These are phyloP conservation scores for Dryobates pubescens DNA, from an alignment of 2,797 vertebrate genomes.

Conservation along the genomic window DNA sequence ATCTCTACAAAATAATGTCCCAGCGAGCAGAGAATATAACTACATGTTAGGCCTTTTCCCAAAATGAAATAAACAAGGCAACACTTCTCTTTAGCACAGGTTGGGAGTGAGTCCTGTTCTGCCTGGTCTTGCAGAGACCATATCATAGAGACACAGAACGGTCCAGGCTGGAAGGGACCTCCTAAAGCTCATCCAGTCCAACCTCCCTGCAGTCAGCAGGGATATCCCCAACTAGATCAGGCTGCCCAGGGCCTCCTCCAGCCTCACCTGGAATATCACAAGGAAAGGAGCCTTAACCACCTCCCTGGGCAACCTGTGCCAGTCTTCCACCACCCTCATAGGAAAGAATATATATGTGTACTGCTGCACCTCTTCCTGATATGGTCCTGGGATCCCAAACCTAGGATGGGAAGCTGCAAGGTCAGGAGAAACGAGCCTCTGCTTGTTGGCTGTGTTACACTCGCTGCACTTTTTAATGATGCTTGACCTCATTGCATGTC, in stretches of 20 bases:
- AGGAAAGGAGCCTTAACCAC: too few relatives aligned
- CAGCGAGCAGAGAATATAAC: neutral
- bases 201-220: too few relatives aligned
- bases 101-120: neutral
- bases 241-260: too few relatives aligned
- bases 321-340: too few relatives aligned
- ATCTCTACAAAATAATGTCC: neutral
- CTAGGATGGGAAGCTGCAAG: neutral
- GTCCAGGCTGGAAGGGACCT: too few relatives aligned
- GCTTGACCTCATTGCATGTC: neutral
- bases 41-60: neutral
- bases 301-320: too few relatives aligned
- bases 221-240: too few relatives aligned
- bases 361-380: neutral
- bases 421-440: neutral
- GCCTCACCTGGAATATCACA: too few relatives aligned
- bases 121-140: neutral
- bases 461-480: neutral
- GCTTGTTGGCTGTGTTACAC: neutral
- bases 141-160: neutral
- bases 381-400: neutral
- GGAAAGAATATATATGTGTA: rapidly evolving
- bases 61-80: neutral
- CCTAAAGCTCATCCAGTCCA: too few relatives aligned
- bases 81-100: neutral